Percentiles rank a stretch among this genome's conserved stretches.
These are phyloP conservation scores for Salarias fasciatus DNA, from an alignment of 2,797 vertebrate genomes.

Conservation along the genomic window DNA sequence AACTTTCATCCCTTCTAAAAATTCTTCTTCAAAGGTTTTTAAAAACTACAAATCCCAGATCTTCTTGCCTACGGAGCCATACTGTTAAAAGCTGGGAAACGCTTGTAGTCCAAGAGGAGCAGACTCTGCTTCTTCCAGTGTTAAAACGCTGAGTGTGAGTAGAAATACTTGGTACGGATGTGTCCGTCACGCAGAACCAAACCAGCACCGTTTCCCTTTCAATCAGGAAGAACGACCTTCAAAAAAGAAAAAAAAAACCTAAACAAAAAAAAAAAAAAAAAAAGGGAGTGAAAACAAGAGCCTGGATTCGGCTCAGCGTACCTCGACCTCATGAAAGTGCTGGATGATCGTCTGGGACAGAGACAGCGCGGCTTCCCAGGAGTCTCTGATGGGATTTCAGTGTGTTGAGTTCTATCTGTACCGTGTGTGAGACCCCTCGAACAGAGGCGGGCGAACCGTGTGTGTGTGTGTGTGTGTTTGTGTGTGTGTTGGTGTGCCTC, in stretches of 20 bases:
- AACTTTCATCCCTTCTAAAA: constrained; percentile 37
- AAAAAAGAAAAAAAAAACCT: constrained; percentile 23
- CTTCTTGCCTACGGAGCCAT: constrained; percentile 14
- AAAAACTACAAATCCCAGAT: constrained; percentile 50
- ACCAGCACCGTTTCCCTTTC: constrained; percentile 32
- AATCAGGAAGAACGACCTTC: constrained; percentile 27
- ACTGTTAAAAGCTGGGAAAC: constrained; percentile 44
- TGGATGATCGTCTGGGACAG: constrained; percentile 49
- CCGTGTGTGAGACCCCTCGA: constrained; percentile 28
- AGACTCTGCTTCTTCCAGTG: constrained; percentile 64
- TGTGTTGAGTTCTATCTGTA: constrained; percentile 48
- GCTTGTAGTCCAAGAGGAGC: constrained; percentile 27
- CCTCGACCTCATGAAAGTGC: constrained; percentile 33
- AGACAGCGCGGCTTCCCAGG: constrained; percentile 34
- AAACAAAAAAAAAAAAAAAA: constrained; percentile 53
- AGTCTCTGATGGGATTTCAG: constrained; percentile 64
- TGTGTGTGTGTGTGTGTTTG: constrained; percentile 9
- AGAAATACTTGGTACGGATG: constrained; percentile 48
- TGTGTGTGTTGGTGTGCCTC: constrained; percentile 18
- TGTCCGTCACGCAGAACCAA: constrained; percentile 33
- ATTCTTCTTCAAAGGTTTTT: constrained; percentile 12
- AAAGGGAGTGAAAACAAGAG: constrained; percentile 21
- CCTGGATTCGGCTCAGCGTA: constrained; percentile 46
- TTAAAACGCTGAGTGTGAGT: constrained; percentile 27
- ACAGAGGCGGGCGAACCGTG: too few species aligned